These are phyloP conservation scores for Spodoptera frugiperda DNA, from an alignment of 1,140 invertebrate species.

Conservation along the genomic window DNA sequence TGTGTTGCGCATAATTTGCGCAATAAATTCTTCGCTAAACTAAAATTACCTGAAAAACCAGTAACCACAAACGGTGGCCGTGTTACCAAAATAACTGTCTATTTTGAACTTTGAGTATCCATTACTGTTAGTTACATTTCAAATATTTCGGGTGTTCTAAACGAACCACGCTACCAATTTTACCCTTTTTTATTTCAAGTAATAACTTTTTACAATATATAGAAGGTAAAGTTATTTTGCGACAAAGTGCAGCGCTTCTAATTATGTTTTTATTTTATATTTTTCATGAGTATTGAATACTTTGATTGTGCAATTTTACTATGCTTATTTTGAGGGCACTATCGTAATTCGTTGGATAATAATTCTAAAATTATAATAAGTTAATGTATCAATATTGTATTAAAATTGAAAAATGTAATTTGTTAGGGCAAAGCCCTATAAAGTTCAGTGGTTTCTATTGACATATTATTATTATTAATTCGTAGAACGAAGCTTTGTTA, in stretches of 20 bases:
- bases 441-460: conserved; percentile 58
- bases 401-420: conserved; percentile 16
- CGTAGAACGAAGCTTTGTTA: conserved; percentile 69
- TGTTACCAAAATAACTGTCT: background rate
- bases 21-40: no score
- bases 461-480: conserved; percentile 62
- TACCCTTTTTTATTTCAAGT: background rate
- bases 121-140: background rate
- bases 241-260: conserved; percentile 40
- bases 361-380: conserved; percentile 29
- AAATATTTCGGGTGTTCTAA: background rate
- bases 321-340: conserved; percentile 9
- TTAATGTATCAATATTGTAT: conserved; percentile 27
- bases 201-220: conserved; percentile 2
- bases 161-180: background rate
- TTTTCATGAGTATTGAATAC: conserved; percentile 12
- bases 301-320: conserved; percentile 3
- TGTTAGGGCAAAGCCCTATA: conserved; percentile 64
- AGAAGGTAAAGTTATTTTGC: conserved; percentile 43
- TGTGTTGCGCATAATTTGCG: no score
- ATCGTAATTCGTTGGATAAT: conserved; percentile 17
- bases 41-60: no score
- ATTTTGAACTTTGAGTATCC: conserved; percentile 9
- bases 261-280: conserved; percentile 6
- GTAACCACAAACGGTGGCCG: background rate